phyloP scores from a whole-genome alignment of 2,797 vertebrate species.

The Lagodon rhomboides region DNA sequence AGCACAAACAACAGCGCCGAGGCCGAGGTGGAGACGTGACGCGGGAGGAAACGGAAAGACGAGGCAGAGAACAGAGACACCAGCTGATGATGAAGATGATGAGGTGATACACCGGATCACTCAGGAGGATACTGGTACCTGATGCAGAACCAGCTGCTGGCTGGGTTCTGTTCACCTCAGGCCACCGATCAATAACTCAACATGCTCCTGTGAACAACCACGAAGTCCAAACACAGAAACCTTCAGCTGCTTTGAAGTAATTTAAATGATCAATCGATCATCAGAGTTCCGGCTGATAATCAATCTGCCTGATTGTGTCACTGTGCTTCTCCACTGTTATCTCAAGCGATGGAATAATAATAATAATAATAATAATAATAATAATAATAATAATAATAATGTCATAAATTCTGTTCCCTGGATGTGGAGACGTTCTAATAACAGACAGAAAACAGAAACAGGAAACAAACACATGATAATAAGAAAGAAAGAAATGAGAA shows the following conservation, averaged over 20 bases:
- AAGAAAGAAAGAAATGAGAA: neutral
- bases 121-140: too few species aligned
- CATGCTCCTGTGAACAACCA: neutral
- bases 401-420: neutral
- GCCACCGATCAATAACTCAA: neutral
- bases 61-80: neutral
- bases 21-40: slow-evolving; percentile 42
- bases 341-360: too few species aligned
- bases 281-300: too few species aligned
- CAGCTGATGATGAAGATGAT: neutral
- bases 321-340: too few species aligned
- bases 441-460: neutral
- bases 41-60: neutral
- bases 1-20: slow-evolving; percentile 58
- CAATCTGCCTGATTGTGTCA: too few species aligned
- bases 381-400: too few species aligned
- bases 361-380: too few species aligned
- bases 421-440: neutral
- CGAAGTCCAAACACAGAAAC: neutral
- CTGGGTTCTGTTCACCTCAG: neutral
- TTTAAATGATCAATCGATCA: too few species aligned
- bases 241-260: too few species aligned
- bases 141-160: too few species aligned
- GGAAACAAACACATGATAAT: neutral
- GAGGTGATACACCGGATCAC: neutral